A percentile compares a stretch with the other conserved stretches of the same genome.
Conservation (phyloP, 2,113 vertebrate species). For the Orthochromis indermauri region DNA sequence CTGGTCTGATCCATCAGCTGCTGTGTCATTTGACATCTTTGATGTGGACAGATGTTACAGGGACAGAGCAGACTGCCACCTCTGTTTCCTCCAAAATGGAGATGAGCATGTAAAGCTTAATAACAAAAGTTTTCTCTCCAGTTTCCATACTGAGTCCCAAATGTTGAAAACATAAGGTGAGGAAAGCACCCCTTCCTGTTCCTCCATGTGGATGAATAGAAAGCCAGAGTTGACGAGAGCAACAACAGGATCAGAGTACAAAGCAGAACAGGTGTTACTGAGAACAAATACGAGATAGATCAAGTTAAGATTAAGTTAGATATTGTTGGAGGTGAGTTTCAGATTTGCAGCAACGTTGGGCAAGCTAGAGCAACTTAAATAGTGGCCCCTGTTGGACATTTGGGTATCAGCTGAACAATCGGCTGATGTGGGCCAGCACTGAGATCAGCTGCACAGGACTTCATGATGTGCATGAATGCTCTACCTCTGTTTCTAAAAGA, state of each 20-base stretch:
- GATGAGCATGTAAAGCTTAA: constrained; percentile 33
- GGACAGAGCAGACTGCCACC: constrained; percentile 45
- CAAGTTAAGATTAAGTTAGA: not conserved
- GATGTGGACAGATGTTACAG: constrained; percentile 29
- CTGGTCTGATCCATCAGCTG: constrained; percentile 30
- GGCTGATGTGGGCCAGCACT: not conserved
- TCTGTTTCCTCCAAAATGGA: constrained; percentile 36
- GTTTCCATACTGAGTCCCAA: not conserved
- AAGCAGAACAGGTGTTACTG: not conserved
- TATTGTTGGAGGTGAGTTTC: not conserved
- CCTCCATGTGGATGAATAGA: not conserved
- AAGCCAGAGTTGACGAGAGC: not conserved
- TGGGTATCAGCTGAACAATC: not conserved
- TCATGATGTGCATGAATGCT: not conserved
- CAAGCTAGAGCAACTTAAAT: not conserved
- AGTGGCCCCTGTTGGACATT: not conserved
- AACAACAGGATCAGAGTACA: not conserved
- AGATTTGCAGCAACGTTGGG: not conserved
- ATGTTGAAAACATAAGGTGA: not conserved
- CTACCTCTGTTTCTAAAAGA: not conserved
- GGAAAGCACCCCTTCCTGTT: not conserved
- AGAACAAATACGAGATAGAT: not conserved
- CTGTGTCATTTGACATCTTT: not conserved
- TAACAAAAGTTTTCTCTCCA: not conserved
- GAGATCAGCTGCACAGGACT: rapidly evolving